Conservation (phyloP, 2,888 invertebrate species). For the Pandemis heparana region DNA sequence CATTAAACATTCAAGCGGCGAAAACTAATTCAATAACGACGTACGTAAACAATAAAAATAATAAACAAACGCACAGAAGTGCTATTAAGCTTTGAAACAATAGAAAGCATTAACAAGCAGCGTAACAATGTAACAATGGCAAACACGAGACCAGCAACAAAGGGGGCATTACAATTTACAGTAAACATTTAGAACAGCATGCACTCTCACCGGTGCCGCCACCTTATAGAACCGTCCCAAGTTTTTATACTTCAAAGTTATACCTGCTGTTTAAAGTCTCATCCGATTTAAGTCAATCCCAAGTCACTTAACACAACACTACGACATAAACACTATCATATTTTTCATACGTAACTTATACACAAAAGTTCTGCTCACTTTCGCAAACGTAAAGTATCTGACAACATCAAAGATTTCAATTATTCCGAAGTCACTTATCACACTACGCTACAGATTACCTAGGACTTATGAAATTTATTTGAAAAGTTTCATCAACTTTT, state of each 20-base stretch:
- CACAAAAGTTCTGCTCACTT: neutral
- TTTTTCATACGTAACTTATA: neutral
- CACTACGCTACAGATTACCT: constrained; percentile 12
- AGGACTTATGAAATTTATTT: neutral
- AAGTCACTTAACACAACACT: constrained; percentile 41
- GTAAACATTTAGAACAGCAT: constrained; percentile 64
- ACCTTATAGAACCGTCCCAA: constrained; percentile 32
- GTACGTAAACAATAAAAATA: constrained; percentile 31
- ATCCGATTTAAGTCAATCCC: constrained; percentile 51
- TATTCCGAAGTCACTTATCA: constrained; percentile 47
- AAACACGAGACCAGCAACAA: constrained; percentile 58
- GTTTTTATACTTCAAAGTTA: constrained; percentile 48
- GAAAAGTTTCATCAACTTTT: constrained; percentile 50
- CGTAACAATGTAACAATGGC: constrained; percentile 50
- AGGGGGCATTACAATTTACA: constrained; percentile 70
- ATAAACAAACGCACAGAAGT: constrained; percentile 37
- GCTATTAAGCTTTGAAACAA: constrained; percentile 45
- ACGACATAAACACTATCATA: neutral
- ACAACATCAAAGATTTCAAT: neutral
- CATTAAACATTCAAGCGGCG: constrained; percentile 27
- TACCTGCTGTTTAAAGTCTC: constrained; percentile 43
- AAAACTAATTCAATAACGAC: constrained; percentile 44
- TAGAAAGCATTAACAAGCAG: constrained; percentile 56
- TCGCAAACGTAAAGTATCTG: neutral
- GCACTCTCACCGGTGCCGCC: constrained; percentile 35